These are phyloP conservation scores for Moxostoma hubbsi DNA, from an alignment of 2,797 vertebrate species.

Conservation along the genomic window DNA sequence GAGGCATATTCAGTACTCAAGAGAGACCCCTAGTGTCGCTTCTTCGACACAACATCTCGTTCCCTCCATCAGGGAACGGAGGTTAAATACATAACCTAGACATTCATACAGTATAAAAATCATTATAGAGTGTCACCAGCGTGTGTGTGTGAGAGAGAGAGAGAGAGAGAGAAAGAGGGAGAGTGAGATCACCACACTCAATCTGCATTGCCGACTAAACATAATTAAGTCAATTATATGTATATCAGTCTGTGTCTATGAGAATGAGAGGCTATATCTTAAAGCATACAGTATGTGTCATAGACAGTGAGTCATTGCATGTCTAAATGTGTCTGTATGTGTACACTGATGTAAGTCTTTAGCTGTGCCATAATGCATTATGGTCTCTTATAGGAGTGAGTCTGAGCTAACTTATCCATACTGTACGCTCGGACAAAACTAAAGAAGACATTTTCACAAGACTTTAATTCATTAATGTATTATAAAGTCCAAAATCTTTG, in stretches of 20 bases:
- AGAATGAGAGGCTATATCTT: conserved; percentile 5
- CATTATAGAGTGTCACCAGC: too few species aligned
- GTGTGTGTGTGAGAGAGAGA: too few species aligned
- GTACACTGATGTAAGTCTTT: conserved; percentile 16
- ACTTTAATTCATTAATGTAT: neutral
- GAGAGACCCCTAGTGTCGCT: too few species aligned
- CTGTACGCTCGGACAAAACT: neutral
- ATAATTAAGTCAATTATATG: conserved; percentile 32
- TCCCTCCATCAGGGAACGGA: too few species aligned
- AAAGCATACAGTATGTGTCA: neutral
- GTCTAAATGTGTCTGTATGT: conserved; percentile 23
- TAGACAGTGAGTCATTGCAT: conserved; percentile 21
- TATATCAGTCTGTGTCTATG: neutral
- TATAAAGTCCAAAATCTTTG: neutral
- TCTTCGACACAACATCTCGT: too few species aligned
- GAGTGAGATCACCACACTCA: neutral
- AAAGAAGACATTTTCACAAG: neutral
- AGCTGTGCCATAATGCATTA: neutral
- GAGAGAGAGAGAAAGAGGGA: too few species aligned
- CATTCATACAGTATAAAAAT: too few species aligned
- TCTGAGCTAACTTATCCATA: neutral
- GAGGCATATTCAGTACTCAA: too few species aligned
- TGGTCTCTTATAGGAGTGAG: conserved; percentile 8
- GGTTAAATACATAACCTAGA: too few species aligned
- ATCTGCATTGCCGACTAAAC: conserved; percentile 20